These are phyloP conservation scores for Drosophila melanosoma DNA, from an alignment of 2,888 invertebrate species.

Conservation along the genomic window DNA sequence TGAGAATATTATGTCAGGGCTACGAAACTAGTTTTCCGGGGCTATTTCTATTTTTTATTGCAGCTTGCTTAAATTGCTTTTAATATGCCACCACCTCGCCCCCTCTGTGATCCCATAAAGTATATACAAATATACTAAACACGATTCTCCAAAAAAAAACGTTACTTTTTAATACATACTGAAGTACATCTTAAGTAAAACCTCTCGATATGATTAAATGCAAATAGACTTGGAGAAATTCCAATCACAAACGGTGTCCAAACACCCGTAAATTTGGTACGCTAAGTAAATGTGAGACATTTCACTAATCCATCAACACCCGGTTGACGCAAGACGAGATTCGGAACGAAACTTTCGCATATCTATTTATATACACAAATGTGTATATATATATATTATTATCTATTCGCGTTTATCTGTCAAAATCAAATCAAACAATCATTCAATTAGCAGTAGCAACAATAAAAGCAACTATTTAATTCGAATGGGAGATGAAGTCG, in stretches of 20 bases:
- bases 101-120: not conserved
- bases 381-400: conserved; percentile 9
- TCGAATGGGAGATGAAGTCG: conserved; percentile 4
- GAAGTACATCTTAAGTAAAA: not conserved
- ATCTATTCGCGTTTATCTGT: conserved; percentile 53
- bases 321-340: conserved; percentile 27
- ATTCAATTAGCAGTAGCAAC: conserved; percentile 47
- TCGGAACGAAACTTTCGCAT: conserved; percentile 49
- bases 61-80: conserved; percentile 17
- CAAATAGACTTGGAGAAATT: conserved; percentile 24
- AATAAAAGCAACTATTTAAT: conserved; percentile 10
- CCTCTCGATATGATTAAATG: not conserved
- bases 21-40: conserved; percentile 66
- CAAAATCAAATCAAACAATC: conserved; percentile 62
- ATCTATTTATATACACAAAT: conserved; percentile 17
- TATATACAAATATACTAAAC: too few species aligned
- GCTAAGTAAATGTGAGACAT: conserved; percentile 47
- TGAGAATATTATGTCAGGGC: conserved; percentile 59
- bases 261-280: conserved; percentile 21
- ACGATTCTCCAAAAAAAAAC: too few species aligned
- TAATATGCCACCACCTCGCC: not conserved
- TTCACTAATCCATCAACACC: conserved; percentile 52
- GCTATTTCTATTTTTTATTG: conserved; percentile 25
- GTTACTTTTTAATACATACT: too few species aligned
- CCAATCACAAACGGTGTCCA: conserved; percentile 8